Evolutionary conservation across 2,888 invertebrate species (phyloP).

Genomic region (Dolichomitus sp.): DNA sequence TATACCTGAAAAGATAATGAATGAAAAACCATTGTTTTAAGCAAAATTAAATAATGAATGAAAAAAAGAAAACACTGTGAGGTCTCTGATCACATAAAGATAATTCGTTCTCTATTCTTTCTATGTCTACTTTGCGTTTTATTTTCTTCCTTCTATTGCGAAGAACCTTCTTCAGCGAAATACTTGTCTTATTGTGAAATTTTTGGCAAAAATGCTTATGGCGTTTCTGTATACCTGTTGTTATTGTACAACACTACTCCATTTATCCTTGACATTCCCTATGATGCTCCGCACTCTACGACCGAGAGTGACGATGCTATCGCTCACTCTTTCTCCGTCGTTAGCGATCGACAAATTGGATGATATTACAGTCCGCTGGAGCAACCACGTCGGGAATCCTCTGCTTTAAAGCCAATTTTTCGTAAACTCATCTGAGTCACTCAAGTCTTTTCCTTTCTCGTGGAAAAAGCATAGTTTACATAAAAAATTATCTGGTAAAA

Average conservation of each 20-base stretch:
- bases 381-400: not conserved
- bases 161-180: not conserved
- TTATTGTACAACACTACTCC: not conserved
- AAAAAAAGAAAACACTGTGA: not conserved
- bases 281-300: not conserved
- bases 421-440: not conserved
- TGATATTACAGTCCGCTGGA: slow-evolving; percentile 5
- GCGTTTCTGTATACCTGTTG: not conserved
- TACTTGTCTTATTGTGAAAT: slow-evolving; percentile 7
- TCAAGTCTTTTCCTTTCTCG: not conserved
- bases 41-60: too few species aligned
- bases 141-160: not conserved
- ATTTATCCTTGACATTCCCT: not conserved
- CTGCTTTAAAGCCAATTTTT: not conserved
- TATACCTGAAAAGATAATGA: too few species aligned
- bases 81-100: not conserved
- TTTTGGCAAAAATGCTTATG: slow-evolving; percentile 5
- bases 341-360: slow-evolving; percentile 10
- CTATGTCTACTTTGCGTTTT: not conserved
- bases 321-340: not conserved
- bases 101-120: not conserved
- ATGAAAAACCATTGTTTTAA: too few species aligned
- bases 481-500: not conserved
- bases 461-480: not conserved
- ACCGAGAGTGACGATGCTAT: not conserved